Base-by-base conservation (phyloP, 2,113 vertebrate species). In the Gnathonemus longibarbis region DNA sequence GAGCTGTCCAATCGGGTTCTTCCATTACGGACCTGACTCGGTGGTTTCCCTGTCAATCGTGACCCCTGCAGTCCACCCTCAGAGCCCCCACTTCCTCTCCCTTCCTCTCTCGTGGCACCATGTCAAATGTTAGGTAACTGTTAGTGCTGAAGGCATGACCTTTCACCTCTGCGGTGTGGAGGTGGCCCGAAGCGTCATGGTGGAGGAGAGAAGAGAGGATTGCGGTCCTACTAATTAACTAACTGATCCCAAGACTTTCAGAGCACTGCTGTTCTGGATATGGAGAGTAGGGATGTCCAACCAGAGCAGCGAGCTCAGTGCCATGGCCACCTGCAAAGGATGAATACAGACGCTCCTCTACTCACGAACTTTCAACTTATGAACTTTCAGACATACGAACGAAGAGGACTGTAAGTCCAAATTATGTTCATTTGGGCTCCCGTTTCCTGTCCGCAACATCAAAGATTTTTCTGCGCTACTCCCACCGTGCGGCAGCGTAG, bases 111-210 rank as follows among this genome's bases (percentile, higher is more conserved):
- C 9, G 89, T 89, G 88, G 58, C 31, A 90, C 91, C 83, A 93
- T 93, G 95, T 95, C 94, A 94, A 93, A 94, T 95, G 94, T 95
- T 94, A 92, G 92, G 91, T 93, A 95, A 93, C 92, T 90, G 94
- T 95, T 94, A 93, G 91, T 3, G 84, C 91, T 92, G 91, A 84
- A 89, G 90, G 84, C 90, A 89, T 94, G 95, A 93, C 95, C 95
- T 93, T 91, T 94, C 90, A 89, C 94, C 95, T 93, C 31, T n/a
- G 15, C 86, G 58, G 87, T 53, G 50, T 62, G 88, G 88, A 91
- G 24, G 90, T 91, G 89, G 91, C 90, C 91, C 53, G 45, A 45
- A 90, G 92, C 92, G 90, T 70, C 90, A 91, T 93, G 83, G 90
- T 45, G 53, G 50, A 88, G 13, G 48, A n/a, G 46, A 48, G 52